Percentiles rank a stretch among this genome's conserved stretches.
Evolutionary conservation across 1,140 invertebrate species (phyloP).

Genomic region (Ptiloglossa arizonensis): DNA sequence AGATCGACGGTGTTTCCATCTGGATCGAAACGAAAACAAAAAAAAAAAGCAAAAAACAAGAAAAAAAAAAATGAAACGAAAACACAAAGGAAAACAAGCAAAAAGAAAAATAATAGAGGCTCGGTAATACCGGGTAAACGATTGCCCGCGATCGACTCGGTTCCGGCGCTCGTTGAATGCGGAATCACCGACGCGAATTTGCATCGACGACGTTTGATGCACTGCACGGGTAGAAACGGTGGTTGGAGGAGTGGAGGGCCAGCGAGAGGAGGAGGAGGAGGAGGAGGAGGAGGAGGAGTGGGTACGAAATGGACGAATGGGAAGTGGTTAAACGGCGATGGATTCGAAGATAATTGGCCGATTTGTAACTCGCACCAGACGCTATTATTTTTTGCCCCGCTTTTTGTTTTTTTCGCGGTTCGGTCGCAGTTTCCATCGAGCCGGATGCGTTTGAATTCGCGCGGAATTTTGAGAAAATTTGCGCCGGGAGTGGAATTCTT

Average conservation of each 20-base stretch:
- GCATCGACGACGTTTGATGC: slow-evolving; percentile 15
- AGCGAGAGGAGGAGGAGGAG: no score
- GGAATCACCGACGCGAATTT: neutral
- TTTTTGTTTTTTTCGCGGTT: neutral
- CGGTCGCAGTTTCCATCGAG: no score
- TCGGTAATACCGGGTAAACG: slow-evolving; percentile 6
- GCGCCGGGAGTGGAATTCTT: no score
- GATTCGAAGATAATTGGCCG: slow-evolving; percentile 12
- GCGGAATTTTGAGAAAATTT: neutral
- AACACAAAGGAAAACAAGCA: no score
- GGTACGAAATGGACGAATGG: neutral
- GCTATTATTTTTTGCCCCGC: neutral
- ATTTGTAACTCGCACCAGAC: neutral
- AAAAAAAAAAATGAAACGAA: no score
- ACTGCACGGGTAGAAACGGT: neutral
- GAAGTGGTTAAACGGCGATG: slow-evolving; percentile 3
- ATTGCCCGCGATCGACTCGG: neutral
- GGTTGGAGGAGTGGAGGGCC: no score
- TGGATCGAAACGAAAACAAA: neutral
- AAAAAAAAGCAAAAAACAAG: no score
- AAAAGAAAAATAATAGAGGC: neutral
- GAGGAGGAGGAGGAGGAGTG: no score
- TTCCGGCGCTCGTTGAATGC: neutral
- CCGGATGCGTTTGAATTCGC: neutral
- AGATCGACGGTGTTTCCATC: slow-evolving; percentile 1